phyloP scores from a whole-genome alignment of 1,140 invertebrate genomes.

The Drosophila virilis region DNA sequence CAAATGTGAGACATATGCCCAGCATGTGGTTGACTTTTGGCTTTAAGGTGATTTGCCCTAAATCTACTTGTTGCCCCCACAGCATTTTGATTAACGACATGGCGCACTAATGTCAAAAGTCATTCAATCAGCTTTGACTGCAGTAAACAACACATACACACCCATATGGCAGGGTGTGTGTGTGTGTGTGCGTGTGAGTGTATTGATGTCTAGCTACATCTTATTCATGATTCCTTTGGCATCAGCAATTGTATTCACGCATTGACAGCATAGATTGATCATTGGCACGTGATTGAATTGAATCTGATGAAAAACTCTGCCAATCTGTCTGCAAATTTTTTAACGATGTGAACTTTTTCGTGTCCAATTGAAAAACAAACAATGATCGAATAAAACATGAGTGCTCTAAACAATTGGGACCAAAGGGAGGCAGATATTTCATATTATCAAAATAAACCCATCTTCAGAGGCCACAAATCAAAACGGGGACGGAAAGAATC shows the following conservation, averaged over 20 bases:
- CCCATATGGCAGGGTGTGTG: background rate
- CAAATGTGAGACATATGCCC: constrained; percentile 38
- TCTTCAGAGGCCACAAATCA: too few relatives aligned
- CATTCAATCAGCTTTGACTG: constrained; percentile 69
- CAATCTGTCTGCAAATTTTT: constrained; percentile 67
- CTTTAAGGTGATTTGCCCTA: constrained; percentile 37
- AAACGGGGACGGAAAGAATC: too few relatives aligned
- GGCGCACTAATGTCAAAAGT: constrained; percentile 78
- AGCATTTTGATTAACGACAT: constrained; percentile 79
- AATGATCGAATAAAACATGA: constrained; percentile 43
- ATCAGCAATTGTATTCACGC: constrained; percentile 62
- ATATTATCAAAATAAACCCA: too few relatives aligned
- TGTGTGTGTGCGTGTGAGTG: background rate
- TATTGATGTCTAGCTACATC: constrained; percentile 36
- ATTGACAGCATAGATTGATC: constrained; percentile 78
- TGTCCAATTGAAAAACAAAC: constrained; percentile 3
- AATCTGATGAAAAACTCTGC: constrained; percentile 79
- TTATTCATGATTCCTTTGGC: constrained; percentile 65
- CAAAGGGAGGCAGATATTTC: too few relatives aligned
- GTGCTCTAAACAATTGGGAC: too few relatives aligned
- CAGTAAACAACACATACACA: constrained; percentile 30
- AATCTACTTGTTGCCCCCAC: constrained; percentile 37
- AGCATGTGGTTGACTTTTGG: constrained; percentile 51
- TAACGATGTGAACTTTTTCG: constrained; percentile 49
- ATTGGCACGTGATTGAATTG: constrained; percentile 82